phyloP scores from a whole-genome alignment of 2,888 invertebrate genomes.

The Philaethria dido region DNA sequence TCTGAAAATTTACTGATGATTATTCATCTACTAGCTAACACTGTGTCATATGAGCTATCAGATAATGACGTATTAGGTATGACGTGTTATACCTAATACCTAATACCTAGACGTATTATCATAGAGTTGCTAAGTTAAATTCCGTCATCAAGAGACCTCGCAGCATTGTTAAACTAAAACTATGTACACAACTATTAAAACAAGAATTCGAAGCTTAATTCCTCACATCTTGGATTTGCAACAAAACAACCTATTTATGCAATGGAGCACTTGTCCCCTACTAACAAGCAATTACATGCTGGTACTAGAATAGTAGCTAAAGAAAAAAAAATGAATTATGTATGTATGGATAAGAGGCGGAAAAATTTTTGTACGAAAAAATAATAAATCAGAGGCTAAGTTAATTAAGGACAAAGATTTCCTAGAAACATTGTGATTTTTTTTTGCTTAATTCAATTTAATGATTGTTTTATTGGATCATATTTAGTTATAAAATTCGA shows the following conservation, averaged over 20 bases:
- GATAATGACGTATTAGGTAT: background rate
- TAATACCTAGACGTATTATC: no score
- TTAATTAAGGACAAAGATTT: background rate
- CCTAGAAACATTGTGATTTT: background rate
- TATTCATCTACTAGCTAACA: no score
- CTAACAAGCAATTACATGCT: background rate
- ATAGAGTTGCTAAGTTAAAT: constrained; percentile 4
- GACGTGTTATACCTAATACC: no score
- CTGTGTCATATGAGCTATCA: background rate
- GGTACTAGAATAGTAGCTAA: background rate
- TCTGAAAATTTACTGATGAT: background rate
- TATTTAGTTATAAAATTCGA: background rate
- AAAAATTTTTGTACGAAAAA: background rate
- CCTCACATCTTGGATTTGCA: background rate
- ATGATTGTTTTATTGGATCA: background rate
- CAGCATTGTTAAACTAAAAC: background rate
- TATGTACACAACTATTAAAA: background rate
- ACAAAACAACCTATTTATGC: background rate
- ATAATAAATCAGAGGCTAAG: background rate
- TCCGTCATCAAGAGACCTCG: background rate
- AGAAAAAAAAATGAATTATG: background rate
- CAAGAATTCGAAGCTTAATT: background rate
- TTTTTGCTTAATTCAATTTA: background rate
- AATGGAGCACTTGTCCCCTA: background rate
- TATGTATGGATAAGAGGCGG: background rate